Percentiles rank a stretch among this genome's conserved stretches.
These are phyloP conservation scores for Beroe ovata DNA, from an alignment of 37 sponge, comb jelly and placozoan genomes.

Conservation along the genomic window DNA sequence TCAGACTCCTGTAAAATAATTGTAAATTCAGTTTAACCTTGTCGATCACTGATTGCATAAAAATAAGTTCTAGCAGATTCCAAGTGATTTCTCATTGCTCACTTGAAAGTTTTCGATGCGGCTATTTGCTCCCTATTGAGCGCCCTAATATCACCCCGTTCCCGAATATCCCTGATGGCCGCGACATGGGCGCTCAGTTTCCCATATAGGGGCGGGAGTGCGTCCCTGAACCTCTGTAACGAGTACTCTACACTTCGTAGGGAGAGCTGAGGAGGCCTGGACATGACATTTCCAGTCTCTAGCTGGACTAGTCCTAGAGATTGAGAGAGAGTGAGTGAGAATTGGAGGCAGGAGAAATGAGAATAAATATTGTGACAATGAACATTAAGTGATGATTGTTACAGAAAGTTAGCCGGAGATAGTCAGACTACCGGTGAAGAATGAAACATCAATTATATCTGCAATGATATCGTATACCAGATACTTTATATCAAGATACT, in stretches of 20 bases:
- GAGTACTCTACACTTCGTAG: not conserved
- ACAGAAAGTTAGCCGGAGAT: too few relatives aligned
- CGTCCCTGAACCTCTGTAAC: not conserved
- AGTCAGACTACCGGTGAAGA: too few relatives aligned
- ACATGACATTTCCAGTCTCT: not conserved
- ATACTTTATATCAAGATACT: not conserved
- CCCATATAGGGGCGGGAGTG: constrained; percentile 2
- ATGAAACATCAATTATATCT: too few relatives aligned
- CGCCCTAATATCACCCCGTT: not conserved
- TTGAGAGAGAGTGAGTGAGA: too few relatives aligned
- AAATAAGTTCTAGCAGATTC: too few relatives aligned
- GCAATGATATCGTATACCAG: not conserved
- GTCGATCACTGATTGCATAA: too few relatives aligned
- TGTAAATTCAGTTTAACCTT: too few relatives aligned
- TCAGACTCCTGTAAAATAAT: constrained; percentile 34
- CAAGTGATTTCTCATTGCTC: too few relatives aligned
- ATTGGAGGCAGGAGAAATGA: too few relatives aligned
- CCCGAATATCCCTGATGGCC: not conserved
- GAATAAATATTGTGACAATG: too few relatives aligned
- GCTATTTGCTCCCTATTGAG: constrained; percentile 60
- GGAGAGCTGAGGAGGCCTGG: not conserved
- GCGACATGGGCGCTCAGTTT: not conserved
- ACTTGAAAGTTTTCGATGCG: constrained; percentile 61
- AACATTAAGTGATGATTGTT: too few relatives aligned
- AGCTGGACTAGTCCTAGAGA: too few relatives aligned